phyloP scores from a whole-genome alignment of 2,113 vertebrate genomes.

The Pseudorasbora parva region DNA sequence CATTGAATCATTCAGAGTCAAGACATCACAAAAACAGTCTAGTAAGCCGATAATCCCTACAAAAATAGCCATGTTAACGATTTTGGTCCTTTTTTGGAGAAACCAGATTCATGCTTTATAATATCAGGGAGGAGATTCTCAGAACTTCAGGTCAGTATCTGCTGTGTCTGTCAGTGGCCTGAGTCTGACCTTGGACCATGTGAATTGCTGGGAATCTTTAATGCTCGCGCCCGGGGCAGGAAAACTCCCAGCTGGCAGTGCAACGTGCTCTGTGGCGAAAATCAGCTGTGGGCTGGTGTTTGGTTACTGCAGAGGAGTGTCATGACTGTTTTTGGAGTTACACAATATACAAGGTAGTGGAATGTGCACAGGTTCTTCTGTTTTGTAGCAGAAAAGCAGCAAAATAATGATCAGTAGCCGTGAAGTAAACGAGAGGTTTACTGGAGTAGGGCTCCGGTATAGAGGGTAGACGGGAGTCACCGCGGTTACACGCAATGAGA shows the following conservation, averaged over 20 bases:
- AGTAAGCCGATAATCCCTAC: neutral
- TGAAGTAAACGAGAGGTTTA: neutral
- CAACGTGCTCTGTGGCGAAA: conserved; percentile 16
- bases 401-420: neutral
- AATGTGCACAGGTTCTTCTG: neutral
- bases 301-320: conserved; percentile 16
- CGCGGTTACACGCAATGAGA: too few species aligned
- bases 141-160: neutral
- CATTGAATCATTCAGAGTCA: too few species aligned
- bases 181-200: conserved; percentile 42
- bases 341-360: neutral
- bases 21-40: neutral
- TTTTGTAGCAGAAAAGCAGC: neutral
- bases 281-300: conserved; percentile 23
- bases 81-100: neutral
- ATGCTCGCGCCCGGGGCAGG: conserved; percentile 11
- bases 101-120: neutral
- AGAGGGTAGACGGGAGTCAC: too few species aligned
- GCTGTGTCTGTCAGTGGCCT: conserved; percentile 28
- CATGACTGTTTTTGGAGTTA: neutral
- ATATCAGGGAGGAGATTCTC: neutral
- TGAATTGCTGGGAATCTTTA: conserved; percentile 25
- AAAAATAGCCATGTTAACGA: neutral
- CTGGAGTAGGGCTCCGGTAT: too few species aligned
- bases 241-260: conserved; percentile 45